Percentiles rank a stretch among this genome's conserved stretches.
Conservation (phyloP, 2,888 invertebrate genomes). For the Agelastica alni region DNA sequence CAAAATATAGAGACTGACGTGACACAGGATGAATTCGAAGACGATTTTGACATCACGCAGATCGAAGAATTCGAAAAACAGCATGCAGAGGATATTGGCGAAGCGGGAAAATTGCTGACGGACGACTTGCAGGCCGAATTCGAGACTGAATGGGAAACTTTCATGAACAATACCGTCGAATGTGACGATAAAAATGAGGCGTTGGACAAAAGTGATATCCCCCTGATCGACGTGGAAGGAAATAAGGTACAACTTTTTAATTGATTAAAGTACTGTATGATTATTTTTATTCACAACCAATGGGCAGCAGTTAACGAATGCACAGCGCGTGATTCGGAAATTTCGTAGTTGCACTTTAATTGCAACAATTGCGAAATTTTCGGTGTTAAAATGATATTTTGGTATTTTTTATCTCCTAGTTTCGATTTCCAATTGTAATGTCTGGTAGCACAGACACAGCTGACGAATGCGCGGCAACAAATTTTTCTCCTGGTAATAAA, state of each 20-base stretch:
- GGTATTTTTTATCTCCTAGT: no score
- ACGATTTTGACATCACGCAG: constrained; percentile 48
- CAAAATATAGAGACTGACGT: constrained; percentile 35
- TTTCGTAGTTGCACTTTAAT: no score
- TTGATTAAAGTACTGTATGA: no score
- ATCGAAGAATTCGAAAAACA: constrained; percentile 46
- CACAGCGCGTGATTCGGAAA: no score
- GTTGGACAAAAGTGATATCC: constrained; percentile 52
- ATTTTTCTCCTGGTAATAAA: no score
- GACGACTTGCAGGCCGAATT: constrained; percentile 38
- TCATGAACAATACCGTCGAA: constrained; percentile 47
- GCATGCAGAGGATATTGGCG: constrained; percentile 5
- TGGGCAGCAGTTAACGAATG: no score
- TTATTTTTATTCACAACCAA: no score
- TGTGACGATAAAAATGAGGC: constrained; percentile 45
- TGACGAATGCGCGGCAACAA: no score
- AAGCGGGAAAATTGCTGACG: constrained; percentile 24
- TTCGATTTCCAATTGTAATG: no score
- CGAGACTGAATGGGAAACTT: constrained; percentile 38
- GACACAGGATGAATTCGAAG: constrained; percentile 44
- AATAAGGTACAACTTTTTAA: constrained; percentile 52
- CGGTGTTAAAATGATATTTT: no score
- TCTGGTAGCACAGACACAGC: no score
- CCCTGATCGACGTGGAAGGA: constrained; percentile 58
- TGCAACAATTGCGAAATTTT: no score